phyloP scores from a whole-genome alignment of 2,113 vertebrate genomes.

The Morone chrysops region DNA sequence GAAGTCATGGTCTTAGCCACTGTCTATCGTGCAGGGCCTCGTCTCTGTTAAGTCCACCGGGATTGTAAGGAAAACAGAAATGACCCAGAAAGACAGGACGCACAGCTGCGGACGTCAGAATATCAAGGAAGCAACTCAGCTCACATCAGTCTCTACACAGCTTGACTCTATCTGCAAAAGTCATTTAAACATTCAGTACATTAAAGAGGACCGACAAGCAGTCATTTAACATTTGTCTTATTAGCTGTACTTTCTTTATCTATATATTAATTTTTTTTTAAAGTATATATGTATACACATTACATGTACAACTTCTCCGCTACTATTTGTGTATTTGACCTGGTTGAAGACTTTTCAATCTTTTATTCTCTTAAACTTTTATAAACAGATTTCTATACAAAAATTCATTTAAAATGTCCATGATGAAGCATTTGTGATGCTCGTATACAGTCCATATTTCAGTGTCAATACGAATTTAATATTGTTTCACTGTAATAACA shows the following conservation, averaged over 20 bases:
- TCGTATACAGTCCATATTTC: constrained; percentile 12
- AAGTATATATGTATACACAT: neutral
- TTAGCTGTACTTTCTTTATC: neutral
- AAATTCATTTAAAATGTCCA: neutral
- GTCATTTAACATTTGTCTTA: constrained; percentile 25
- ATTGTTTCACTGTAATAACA: constrained; percentile 7
- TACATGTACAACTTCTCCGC: neutral
- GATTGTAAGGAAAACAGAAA: constrained; percentile 70
- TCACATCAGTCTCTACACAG: constrained; percentile 52
- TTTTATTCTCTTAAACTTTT: neutral
- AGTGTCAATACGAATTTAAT: constrained; percentile 35
- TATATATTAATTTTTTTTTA: neutral
- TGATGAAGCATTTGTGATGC: neutral
- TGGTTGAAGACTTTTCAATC: neutral
- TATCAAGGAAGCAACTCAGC: constrained; percentile 57
- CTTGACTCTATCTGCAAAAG: constrained; percentile 47
- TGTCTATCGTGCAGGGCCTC: constrained; percentile 63
- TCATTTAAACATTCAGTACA: constrained; percentile 37
- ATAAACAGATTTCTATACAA: neutral
- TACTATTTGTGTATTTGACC: neutral
- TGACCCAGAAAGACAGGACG: constrained; percentile 80
- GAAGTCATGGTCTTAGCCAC: constrained; percentile 66
- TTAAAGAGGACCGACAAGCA: constrained; percentile 20
- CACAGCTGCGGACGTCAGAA: constrained; percentile 73
- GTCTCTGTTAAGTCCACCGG: constrained; percentile 66